phyloP scores from a whole-genome alignment of 2,797 vertebrate species.

The Odontamblyopus rebecca region DNA sequence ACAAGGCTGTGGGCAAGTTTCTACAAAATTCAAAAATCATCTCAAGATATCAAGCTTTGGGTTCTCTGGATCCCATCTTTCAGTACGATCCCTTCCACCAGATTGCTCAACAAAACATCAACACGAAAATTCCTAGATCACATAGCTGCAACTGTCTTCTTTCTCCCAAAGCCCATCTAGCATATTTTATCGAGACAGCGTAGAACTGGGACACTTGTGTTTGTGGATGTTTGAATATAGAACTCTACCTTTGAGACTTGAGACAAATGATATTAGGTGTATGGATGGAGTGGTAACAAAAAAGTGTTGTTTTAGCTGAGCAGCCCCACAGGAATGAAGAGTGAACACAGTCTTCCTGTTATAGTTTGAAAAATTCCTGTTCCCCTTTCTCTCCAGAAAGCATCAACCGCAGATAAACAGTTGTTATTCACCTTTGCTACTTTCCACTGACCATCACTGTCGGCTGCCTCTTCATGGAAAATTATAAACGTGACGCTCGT shows the following conservation, averaged over 20 bases:
- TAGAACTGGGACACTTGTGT: not conserved
- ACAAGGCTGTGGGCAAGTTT: no score
- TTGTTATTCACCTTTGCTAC: constrained; percentile 5
- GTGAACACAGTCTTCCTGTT: constrained; percentile 15
- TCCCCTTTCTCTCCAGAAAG: constrained; percentile 15
- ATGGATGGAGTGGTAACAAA: constrained; percentile 25
- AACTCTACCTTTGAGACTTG: not conserved
- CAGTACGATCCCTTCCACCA: not conserved
- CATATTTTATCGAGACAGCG: not conserved
- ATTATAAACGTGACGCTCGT: constrained; percentile 22
- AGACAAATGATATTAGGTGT: constrained; percentile 8
- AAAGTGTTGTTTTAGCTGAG: constrained; percentile 18
- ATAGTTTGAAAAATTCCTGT: not conserved
- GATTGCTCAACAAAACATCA: not conserved
- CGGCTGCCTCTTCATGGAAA: constrained; percentile 17
- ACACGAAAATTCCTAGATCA: not conserved
- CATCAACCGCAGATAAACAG: constrained; percentile 8
- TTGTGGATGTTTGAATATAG: constrained; percentile 9
- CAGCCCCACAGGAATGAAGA: constrained; percentile 20
- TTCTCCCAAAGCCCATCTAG: not conserved
- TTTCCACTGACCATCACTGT: constrained; percentile 18
- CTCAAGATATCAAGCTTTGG: no score
- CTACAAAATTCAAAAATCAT: no score
- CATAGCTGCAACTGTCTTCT: not conserved
- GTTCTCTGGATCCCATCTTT: not conserved